phyloP scores from a whole-genome alignment of 1,140 invertebrate species.

The Armadillidium nasatum region DNA sequence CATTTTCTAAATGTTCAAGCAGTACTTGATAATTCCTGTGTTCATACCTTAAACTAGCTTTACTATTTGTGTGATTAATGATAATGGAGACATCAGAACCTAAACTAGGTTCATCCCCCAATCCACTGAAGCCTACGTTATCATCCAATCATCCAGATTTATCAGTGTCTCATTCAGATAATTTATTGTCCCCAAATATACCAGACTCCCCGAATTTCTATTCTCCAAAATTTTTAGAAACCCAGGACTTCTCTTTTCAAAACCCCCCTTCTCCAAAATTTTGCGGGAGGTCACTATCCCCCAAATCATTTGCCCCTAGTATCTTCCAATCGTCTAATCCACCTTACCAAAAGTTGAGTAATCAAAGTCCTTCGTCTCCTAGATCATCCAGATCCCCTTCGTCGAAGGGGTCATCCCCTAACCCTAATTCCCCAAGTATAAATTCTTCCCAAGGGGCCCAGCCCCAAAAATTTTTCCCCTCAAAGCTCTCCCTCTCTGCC shows the following conservation, averaged over 20 bases:
- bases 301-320: conserved; percentile 1
- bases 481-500: background rate
- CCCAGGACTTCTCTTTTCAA: background rate
- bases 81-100: no score
- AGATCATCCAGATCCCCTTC: background rate
- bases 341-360: background rate
- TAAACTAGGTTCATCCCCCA: no score
- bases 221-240: background rate
- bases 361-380: background rate
- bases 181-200: background rate
- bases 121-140: no score
- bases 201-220: background rate
- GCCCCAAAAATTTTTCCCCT: background rate
- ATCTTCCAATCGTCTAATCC: background rate
- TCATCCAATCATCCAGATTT: no score
- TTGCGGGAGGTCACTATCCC: background rate
- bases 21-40: no score
- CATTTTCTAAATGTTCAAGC: no score
- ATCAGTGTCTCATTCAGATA: background rate
- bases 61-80: no score
- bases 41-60: no score
- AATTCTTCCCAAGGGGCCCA: background rate
- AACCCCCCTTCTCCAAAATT: background rate
- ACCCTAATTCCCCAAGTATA: background rate
- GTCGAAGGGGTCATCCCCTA: background rate